phyloP scores from a whole-genome alignment of 2,888 invertebrate genomes.

The Apoda limacodes region DNA sequence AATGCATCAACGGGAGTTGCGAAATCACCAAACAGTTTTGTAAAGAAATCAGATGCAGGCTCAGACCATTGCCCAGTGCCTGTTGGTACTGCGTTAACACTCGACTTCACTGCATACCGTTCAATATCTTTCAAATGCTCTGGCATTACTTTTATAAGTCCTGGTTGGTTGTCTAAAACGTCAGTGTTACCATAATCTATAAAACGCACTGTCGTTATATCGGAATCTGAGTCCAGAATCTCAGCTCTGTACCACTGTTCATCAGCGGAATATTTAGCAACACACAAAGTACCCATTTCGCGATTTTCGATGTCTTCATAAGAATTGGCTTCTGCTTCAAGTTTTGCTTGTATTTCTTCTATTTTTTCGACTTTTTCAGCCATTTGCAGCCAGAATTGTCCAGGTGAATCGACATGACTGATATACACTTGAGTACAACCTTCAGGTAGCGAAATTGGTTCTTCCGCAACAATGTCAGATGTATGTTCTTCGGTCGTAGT shows the following conservation, averaged over 20 bases:
- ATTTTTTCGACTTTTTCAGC: slow-evolving; percentile 67
- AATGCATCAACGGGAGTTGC: slow-evolving; percentile 59
- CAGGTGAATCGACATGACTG: slow-evolving; percentile 80
- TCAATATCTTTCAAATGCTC: slow-evolving; percentile 67
- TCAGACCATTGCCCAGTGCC: slow-evolving; percentile 76
- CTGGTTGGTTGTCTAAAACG: slow-evolving; percentile 73
- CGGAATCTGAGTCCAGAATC: slow-evolving; percentile 82
- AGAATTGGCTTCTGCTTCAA: slow-evolving; percentile 69
- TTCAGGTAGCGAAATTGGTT: slow-evolving; percentile 39
- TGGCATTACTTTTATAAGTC: slow-evolving; percentile 72
- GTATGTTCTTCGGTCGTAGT: slow-evolving; percentile 23
- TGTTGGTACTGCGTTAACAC: slow-evolving; percentile 75
- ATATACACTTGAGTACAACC: slow-evolving; percentile 67
- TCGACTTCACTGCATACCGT: slow-evolving; percentile 72
- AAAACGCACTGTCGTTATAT: slow-evolving; percentile 81
- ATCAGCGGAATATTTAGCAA: slow-evolving; percentile 86
- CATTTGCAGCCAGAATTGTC: slow-evolving; percentile 81
- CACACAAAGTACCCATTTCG: slow-evolving; percentile 73
- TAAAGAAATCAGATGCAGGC: slow-evolving; percentile 70
- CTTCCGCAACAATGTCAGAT: slow-evolving; percentile 27
- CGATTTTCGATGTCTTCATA: slow-evolving; percentile 67
- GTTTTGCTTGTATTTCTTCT: slow-evolving; percentile 70
- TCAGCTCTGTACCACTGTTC: slow-evolving; percentile 93
- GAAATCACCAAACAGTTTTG: slow-evolving; percentile 57
- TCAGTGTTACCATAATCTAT: slow-evolving; percentile 86